These are phyloP conservation scores for Mustela erminea DNA, from an alignment of 2,797 vertebrate species.

Conservation along the genomic window DNA sequence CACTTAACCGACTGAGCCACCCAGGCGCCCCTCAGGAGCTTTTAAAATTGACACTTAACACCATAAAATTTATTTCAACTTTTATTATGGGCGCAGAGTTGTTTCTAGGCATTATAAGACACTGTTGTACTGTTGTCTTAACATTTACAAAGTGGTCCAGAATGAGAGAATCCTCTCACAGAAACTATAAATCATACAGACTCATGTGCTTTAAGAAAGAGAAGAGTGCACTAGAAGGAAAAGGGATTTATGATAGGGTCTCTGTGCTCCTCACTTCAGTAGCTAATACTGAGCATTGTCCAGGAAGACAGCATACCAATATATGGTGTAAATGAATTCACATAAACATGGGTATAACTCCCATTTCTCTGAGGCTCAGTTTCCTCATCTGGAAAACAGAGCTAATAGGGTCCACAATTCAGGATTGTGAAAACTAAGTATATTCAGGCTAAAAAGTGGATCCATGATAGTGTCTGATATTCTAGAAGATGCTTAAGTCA, in stretches of 20 bases:
- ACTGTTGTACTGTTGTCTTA: neutral
- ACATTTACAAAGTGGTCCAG: neutral
- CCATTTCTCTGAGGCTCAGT: neutral
- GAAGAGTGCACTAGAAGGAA: neutral
- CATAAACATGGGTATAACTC: neutral
- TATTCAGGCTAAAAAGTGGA: neutral
- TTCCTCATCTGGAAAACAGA: neutral
- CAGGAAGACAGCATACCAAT: neutral
- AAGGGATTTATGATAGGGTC: neutral
- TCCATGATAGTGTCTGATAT: neutral
- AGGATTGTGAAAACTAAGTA: neutral
- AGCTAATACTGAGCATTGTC: neutral
- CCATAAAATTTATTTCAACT: neutral
- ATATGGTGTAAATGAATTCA: neutral
- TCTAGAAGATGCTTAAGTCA: neutral
- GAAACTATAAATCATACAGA: neutral
- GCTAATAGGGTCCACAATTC: neutral
- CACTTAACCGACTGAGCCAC: neutral
- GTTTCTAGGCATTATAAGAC: neutral
- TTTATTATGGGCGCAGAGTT: neutral
- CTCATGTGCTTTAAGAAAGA: neutral
- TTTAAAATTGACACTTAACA: neutral
- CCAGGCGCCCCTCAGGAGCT: neutral
- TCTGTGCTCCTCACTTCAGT: neutral
- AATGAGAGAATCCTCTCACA: neutral